These are phyloP conservation scores for Heliconius congener DNA, from an alignment of 1,140 invertebrate genomes.

Conservation along the genomic window DNA sequence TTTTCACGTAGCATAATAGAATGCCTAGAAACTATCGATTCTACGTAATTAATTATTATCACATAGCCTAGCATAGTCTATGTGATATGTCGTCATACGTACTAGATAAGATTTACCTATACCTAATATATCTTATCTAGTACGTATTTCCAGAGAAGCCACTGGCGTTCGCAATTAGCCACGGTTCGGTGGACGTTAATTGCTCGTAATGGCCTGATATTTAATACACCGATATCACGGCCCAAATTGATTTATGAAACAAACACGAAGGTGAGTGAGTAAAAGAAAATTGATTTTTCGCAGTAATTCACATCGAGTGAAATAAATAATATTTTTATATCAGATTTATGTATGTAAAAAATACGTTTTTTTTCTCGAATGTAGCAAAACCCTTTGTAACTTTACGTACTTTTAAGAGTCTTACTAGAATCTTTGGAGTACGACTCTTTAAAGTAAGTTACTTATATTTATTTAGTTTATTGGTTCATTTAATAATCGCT, in stretches of 20 bases:
- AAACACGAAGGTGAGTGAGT: conserved; percentile 27
- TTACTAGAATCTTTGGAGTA: no score
- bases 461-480: no score
- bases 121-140: not conserved
- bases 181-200: conserved; percentile 51
- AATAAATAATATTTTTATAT: no score
- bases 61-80: not conserved
- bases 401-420: no score
- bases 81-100: not conserved
- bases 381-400: no score
- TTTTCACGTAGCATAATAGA: not conserved
- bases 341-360: no score
- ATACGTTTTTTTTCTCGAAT: no score
- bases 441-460: no score
- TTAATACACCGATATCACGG: conserved; percentile 45
- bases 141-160: conserved; percentile 3
- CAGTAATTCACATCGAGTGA: not conserved
- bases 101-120: not conserved
- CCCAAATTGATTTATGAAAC: conserved; percentile 51
- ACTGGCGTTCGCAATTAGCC: conserved; percentile 49
- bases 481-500: no score
- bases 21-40: not conserved
- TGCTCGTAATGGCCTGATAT: conserved; percentile 56
- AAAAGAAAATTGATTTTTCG: not conserved
- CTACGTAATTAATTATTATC: not conserved